These are phyloP conservation scores for Pelagia noctiluca DNA, from an alignment of 30 jellyfish, hydroid and myxozoan species.

Conservation along the genomic window DNA sequence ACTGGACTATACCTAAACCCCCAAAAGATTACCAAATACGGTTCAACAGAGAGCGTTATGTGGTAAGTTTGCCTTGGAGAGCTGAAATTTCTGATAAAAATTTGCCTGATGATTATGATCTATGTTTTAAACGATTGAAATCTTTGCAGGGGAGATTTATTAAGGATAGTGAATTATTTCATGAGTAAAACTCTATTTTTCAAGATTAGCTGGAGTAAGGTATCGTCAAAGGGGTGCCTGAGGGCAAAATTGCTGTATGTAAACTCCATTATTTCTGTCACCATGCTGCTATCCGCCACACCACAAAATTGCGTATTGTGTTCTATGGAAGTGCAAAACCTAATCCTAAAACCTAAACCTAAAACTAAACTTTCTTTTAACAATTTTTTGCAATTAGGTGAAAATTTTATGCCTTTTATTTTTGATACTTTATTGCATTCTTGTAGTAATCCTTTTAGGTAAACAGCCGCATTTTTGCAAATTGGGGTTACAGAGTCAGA, in stretches of 20 bases:
- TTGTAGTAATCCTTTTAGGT: conserved; percentile 8
- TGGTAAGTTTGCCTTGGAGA: too few species aligned
- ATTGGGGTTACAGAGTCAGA: conserved; percentile 24
- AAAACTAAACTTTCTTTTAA: too few species aligned
- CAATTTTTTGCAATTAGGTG: too few species aligned
- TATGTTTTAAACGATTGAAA: not conserved
- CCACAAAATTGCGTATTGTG: too few species aligned
- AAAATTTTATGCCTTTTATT: conserved; percentile 36
- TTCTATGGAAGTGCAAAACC: too few species aligned
- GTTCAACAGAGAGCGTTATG: conserved; percentile 14
- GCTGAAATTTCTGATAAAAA: not conserved
- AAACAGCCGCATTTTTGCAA: conserved; percentile 43
- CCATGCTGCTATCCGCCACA: too few species aligned
- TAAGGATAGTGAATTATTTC: not conserved
- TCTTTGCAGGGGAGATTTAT: not conserved
- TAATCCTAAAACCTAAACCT: too few species aligned
- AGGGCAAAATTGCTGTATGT: too few species aligned
- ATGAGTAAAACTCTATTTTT: not conserved
- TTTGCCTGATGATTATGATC: conserved; percentile 19
- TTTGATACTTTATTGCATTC: conserved; percentile 23
- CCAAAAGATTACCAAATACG: not conserved
- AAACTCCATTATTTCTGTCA: too few species aligned
- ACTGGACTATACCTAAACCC: too few species aligned
- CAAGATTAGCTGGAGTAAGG: not conserved
- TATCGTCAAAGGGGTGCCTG: conserved; percentile 1